phyloP scores from a whole-genome alignment of 35 echinoderm and acorn worm genomes.

The Apostichopus parvimensis region DNA sequence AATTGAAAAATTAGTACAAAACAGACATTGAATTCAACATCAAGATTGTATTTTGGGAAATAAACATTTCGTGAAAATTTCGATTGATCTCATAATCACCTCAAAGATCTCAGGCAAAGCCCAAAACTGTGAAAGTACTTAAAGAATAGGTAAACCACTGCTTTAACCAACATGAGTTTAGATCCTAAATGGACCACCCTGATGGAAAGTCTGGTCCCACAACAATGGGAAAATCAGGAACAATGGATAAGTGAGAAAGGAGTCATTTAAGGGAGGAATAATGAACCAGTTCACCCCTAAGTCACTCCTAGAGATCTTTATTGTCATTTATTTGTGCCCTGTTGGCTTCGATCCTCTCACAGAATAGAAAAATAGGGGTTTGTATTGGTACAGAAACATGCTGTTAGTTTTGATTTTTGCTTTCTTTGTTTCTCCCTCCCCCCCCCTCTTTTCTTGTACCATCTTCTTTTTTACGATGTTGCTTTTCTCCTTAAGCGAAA shows the following conservation, averaged over 20 bases:
- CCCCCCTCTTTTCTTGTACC: too few relatives aligned
- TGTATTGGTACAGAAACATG: slow-evolving; percentile 27
- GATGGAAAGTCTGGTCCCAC: neutral
- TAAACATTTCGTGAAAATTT: too few relatives aligned
- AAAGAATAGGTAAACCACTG: neutral
- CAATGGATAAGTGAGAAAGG: slow-evolving; percentile 31
- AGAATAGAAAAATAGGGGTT: neutral
- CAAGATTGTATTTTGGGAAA: too few relatives aligned
- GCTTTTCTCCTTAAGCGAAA: neutral
- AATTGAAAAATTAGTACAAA: too few relatives aligned
- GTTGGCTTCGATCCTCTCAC: slow-evolving; percentile 1
- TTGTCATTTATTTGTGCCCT: neutral
- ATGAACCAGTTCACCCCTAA: slow-evolving; percentile 17
- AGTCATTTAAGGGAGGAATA: slow-evolving; percentile 31
- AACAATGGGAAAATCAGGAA: slow-evolving; percentile 35
- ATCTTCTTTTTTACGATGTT: neutral
- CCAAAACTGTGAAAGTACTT: neutral
- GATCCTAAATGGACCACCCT: slow-evolving; percentile 6
- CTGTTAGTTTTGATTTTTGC: neutral
- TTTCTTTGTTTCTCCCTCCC: too few relatives aligned
- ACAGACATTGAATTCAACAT: too few relatives aligned
- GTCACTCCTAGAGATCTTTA: neutral
- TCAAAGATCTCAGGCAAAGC: too few relatives aligned
- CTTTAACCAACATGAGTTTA: neutral
- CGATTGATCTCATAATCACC: too few relatives aligned